Percentiles rank a stretch among this genome's conserved stretches.
Evolutionary conservation across 2,888 invertebrate genomes (phyloP).

Genomic region (Papilio protenor): DNA sequence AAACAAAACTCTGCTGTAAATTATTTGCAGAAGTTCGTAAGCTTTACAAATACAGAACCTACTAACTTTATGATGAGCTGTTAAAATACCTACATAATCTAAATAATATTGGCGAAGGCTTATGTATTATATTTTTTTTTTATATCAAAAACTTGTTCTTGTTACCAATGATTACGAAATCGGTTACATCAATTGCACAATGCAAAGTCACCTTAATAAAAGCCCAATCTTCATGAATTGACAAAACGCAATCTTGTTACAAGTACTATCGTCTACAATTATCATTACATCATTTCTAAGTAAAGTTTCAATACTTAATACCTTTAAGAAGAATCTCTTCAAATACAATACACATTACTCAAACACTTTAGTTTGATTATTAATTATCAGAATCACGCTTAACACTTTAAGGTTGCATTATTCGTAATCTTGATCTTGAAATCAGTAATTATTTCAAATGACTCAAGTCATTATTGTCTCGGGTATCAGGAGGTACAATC

Average conservation of each 20-base stretch:
- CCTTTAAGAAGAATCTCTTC: constrained; percentile 33
- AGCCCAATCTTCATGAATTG: neutral
- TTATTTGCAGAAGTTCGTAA: neutral
- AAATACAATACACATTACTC: constrained; percentile 20
- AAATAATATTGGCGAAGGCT: too few species aligned
- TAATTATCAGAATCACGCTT: constrained; percentile 23
- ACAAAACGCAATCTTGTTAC: neutral
- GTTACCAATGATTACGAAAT: neutral
- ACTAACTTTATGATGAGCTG: too few species aligned
- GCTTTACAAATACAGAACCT: too few species aligned
- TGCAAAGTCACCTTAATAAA: neutral
- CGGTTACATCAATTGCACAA: neutral
- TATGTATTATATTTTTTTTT: too few species aligned
- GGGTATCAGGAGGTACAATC: too few species aligned
- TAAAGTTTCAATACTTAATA: constrained; percentile 19
- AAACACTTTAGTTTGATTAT: constrained; percentile 24
- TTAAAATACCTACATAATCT: too few species aligned
- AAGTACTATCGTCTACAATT: neutral
- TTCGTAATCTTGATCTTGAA: constrained; percentile 11
- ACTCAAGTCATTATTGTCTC: neutral
- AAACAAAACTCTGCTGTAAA: neutral
- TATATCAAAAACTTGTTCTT: too few species aligned
- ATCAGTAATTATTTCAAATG: neutral
- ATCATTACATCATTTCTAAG: constrained; percentile 15
- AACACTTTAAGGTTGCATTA: neutral